phyloP scores from a whole-genome alignment of 2,797 vertebrate genomes.

The Apodemus agrarius region DNA sequence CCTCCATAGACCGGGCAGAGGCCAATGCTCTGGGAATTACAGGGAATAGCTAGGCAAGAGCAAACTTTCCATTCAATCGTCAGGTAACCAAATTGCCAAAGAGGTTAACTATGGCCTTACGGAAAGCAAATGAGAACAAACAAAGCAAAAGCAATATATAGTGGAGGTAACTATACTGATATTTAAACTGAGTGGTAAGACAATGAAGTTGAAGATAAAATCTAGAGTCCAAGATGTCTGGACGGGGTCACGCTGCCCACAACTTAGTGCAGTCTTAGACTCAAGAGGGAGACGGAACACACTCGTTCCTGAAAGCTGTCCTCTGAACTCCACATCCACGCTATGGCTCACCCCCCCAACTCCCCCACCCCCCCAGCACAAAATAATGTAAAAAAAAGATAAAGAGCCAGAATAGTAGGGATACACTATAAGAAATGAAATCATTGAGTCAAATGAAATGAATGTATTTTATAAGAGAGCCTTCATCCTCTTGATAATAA shows the following conservation, averaged over 20 bases:
- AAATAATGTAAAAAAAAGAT: neutral
- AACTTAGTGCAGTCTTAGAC: neutral
- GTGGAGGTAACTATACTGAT: neutral
- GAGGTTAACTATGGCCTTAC: neutral
- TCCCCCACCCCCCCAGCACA: neutral
- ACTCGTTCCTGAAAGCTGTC: too few relatives aligned
- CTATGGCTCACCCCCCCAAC: neutral
- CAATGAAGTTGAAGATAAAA: neutral
- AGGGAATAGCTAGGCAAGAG: neutral
- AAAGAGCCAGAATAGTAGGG: neutral
- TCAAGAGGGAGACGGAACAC: neutral
- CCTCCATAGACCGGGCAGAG: neutral
- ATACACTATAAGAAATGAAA: neutral
- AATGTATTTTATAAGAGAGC: neutral
- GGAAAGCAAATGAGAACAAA: neutral
- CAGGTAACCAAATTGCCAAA: neutral
- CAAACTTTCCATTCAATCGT: neutral
- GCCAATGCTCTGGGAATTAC: neutral
- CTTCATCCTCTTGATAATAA: neutral
- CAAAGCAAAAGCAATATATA: neutral
- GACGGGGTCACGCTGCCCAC: neutral
- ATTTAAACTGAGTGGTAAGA: neutral
- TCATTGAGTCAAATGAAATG: neutral
- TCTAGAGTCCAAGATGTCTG: neutral
- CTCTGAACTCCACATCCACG: neutral